Evolutionary conservation across 2,888 invertebrate species (phyloP), one percentile per base, ranked within the genome.

Genomic region (Embidobia sp.): DNA sequence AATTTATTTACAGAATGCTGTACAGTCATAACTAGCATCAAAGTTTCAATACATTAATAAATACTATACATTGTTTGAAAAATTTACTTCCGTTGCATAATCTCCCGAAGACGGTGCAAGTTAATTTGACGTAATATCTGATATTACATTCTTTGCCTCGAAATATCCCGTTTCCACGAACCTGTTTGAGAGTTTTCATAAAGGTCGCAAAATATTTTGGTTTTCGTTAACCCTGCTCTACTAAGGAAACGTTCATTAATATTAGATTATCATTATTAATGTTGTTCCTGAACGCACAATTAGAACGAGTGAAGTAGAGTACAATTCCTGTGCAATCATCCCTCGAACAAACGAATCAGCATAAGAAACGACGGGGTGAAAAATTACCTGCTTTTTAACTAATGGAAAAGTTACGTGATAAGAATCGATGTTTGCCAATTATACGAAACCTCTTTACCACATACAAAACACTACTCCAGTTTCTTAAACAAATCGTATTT

Each of bases 371-470:
- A 27, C 16, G 37, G 10, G 46, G 48, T 48, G 49, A 63, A 63
- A 63, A 63, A 63, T 49, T 49, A 27, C 49, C 31, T 29, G 19
- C 40, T 49, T 31, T 49, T 48, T 48, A 59, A 31, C 63, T 53
- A 64, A 64, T 51, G 42, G 64, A 51, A 64, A 64, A 46, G 10
- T n/a, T 35, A 53, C 66, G 46, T 53, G 66, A 66, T 53, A 18
- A 18, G 53, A 66, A 66, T 66, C 18, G 44, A 53, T 46, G 33
- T 51, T 48, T 42, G 18, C 18, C 13, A 48, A 51, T 33, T 37
- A 64, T 10, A 26, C 29, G 26, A 40, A 29, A 11, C 10, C 26
- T 26, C 13, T 7, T 5, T 5, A 42, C 26, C 7, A 2, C 2
- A 29, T 22, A 37, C 37, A 53, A 37, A 37, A 26, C n/a, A 22